Evolutionary conservation across 2,113 vertebrate genomes (phyloP).

Genomic region (Athene cunicularia): DNA sequence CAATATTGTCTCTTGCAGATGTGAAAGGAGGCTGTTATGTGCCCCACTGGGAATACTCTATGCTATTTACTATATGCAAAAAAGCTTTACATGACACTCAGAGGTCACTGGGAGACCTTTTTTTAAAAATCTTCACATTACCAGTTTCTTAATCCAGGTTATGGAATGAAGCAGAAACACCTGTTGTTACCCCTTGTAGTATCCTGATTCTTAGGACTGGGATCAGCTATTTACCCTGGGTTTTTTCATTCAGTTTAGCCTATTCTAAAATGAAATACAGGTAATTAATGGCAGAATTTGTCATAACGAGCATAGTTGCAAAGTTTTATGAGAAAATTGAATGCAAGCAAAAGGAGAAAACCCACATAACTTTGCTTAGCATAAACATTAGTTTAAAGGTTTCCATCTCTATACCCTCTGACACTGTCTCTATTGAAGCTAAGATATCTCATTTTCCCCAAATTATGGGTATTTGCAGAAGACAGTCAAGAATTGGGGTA

Average conservation of each 20-base stretch:
- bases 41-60: background rate
- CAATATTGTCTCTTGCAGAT: background rate
- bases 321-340: background rate
- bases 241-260: background rate
- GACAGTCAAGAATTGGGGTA: background rate
- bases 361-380: background rate
- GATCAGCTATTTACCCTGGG: background rate
- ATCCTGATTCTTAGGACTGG: background rate
- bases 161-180: background rate
- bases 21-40: background rate
- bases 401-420: background rate
- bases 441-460: background rate
- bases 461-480: background rate
- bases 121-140: background rate
- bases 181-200: background rate
- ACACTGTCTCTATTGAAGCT: background rate
- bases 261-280: background rate
- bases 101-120: background rate
- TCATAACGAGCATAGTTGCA: background rate
- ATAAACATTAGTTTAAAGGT: background rate
- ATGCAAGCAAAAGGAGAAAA: background rate
- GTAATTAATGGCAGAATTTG: background rate
- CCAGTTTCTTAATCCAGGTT: background rate
- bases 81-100: background rate
- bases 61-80: background rate